Percentiles rank a stretch among this genome's conserved stretches.
These are phyloP conservation scores for Dynastes grantii DNA, from an alignment of 2,888 invertebrate species.

Conservation along the genomic window DNA sequence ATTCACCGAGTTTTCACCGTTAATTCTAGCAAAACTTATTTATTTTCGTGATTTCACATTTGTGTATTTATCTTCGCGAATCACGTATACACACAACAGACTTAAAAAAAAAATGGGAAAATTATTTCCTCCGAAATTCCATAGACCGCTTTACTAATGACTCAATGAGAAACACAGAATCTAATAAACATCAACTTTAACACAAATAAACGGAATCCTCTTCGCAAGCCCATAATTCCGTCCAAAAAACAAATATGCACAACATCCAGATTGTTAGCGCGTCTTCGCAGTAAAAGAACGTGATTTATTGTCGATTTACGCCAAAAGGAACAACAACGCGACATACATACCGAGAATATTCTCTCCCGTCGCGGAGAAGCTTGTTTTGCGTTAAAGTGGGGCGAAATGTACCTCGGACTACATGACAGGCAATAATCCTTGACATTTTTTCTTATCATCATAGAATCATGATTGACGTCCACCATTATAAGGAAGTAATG, in stretches of 20 bases:
- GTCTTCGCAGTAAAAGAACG: constrained; percentile 23
- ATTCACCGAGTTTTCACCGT: too few relatives aligned
- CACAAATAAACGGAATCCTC: constrained; percentile 20
- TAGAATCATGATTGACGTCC: constrained; percentile 8
- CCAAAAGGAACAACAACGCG: constrained; percentile 34
- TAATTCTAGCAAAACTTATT: too few relatives aligned
- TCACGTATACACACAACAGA: neutral
- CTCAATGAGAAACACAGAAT: neutral
- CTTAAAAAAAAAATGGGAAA: neutral
- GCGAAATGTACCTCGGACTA: neutral
- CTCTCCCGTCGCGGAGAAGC: neutral
- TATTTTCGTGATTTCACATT: too few relatives aligned
- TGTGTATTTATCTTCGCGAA: neutral
- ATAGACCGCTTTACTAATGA: neutral
- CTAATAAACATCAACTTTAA: constrained; percentile 19
- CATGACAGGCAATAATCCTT: neutral
- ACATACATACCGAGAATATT: constrained; percentile 37
- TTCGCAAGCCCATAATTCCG: neutral
- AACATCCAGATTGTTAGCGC: constrained; percentile 20
- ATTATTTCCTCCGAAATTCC: constrained; percentile 3
- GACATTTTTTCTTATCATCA: constrained; percentile 20
- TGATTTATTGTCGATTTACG: constrained; percentile 34
- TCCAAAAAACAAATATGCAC: constrained; percentile 19
- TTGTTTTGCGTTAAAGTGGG: constrained; percentile 1
- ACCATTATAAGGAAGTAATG: constrained; percentile 10